Percentiles rank a stretch among this genome's conserved stretches.
Conservation (phyloP, 2,113 vertebrate genomes). For the Laticauda laticaudata region DNA sequence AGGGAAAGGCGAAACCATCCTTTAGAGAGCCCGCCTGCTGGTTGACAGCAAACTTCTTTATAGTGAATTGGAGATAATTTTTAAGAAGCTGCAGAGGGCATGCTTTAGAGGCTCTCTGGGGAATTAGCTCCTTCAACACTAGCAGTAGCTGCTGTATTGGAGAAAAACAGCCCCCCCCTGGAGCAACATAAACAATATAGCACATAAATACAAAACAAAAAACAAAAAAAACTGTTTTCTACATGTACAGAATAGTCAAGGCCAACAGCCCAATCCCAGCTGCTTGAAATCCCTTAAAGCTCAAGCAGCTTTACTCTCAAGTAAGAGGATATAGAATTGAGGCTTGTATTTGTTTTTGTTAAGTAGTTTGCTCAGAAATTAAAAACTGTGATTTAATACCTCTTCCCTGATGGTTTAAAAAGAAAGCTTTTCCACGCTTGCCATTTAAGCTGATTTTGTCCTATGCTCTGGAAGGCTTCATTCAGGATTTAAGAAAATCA, state of each 20-base stretch:
- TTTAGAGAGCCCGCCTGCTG: neutral
- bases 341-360: neutral
- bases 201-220: neutral
- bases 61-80: neutral
- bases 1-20: neutral
- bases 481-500: neutral
- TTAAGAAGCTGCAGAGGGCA: neutral
- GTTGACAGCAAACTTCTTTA: neutral
- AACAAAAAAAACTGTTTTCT: neutral
- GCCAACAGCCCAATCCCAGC: neutral
- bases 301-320: neutral
- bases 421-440: neutral
- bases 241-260: neutral
- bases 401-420: neutral
- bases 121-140: neutral
- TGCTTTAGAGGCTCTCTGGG: neutral
- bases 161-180: neutral
- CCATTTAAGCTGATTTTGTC: neutral
- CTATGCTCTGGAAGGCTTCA: neutral
- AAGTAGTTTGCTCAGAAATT: neutral
- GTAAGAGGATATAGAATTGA: neutral
- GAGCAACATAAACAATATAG: neutral
- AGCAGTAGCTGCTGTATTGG: neutral
- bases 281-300: neutral
- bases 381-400: neutral